These are phyloP conservation scores for Cremastinae sp. DNA, from an alignment of 2,888 invertebrate species.

Conservation along the genomic window DNA sequence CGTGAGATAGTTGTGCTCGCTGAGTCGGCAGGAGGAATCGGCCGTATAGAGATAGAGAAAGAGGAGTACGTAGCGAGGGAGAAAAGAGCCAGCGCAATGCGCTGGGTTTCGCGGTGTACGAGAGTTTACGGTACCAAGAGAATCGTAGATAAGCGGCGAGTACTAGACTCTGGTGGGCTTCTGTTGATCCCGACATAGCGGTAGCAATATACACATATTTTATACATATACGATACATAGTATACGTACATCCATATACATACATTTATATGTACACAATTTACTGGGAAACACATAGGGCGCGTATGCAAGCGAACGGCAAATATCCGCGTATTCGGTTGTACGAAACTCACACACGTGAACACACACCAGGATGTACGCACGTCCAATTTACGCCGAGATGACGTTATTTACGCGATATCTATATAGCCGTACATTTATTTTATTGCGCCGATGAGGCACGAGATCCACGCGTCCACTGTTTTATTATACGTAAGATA, in stretches of 20 bases:
- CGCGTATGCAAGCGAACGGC: not conserved
- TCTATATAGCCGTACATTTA: conserved; percentile 58
- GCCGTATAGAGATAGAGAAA: conserved; percentile 52
- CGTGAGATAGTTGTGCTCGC: not conserved
- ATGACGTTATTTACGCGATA: conserved; percentile 65
- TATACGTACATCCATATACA: not conserved
- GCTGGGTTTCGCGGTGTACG: conserved; percentile 43
- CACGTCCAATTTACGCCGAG: conserved; percentile 56
- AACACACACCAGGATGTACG: conserved; percentile 31
- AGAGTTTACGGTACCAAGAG: conserved; percentile 55
- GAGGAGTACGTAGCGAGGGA: conserved; percentile 48
- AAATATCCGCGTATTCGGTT: too few relatives aligned
- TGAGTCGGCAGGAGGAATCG: conserved; percentile 22
- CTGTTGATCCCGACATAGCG: conserved; percentile 47
- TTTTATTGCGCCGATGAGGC: conserved; percentile 61
- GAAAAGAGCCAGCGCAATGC: conserved; percentile 22
- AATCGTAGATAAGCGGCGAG: conserved; percentile 54
- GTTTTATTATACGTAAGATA: conserved; percentile 48
- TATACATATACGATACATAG: not conserved
- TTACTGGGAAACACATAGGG: not conserved
- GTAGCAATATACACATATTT: conserved; percentile 33
- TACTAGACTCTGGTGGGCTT: conserved; percentile 55
- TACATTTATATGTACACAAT: conserved; percentile 4
- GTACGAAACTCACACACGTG: too few relatives aligned
- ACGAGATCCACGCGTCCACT: conserved; percentile 48